Evolutionary conservation across 1,140 invertebrate genomes (phyloP).

Genomic region (Steinernema khuongi): DNA sequence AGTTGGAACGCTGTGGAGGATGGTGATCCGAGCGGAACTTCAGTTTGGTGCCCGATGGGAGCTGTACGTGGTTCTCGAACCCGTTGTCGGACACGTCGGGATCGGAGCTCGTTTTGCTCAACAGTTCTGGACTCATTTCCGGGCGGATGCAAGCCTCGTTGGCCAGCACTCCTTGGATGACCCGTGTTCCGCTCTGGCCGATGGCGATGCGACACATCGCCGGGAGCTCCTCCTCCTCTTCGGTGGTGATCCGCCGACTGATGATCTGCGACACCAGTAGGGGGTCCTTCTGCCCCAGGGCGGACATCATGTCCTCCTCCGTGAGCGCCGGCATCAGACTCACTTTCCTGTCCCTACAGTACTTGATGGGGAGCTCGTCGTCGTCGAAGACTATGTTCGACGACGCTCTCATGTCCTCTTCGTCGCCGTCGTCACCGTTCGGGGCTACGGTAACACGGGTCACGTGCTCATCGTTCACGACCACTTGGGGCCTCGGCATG

Average conservation of each 20-base stretch:
- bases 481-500: background rate
- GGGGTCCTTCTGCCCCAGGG: background rate
- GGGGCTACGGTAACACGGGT: background rate
- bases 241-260: background rate
- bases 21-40: constrained; percentile 6
- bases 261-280: background rate
- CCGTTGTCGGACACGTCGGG: background rate
- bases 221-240: background rate
- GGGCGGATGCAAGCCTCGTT: background rate
- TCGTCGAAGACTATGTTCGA: background rate
- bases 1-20: background rate
- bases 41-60: background rate
- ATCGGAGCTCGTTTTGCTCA: background rate
- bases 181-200: background rate
- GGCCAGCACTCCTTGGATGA: background rate
- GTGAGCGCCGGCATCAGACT: constrained; percentile 4
- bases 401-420: background rate
- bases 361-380: background rate
- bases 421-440: background rate
- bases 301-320: constrained; percentile 3
- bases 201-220: background rate
- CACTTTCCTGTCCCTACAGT: background rate
- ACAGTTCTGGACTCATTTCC: background rate
- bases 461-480: constrained; percentile 2
- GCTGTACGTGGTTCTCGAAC: background rate